These are phyloP conservation scores for Neomorphus geoffroyi DNA, from an alignment of 2,797 vertebrate genomes.

Conservation along the genomic window DNA sequence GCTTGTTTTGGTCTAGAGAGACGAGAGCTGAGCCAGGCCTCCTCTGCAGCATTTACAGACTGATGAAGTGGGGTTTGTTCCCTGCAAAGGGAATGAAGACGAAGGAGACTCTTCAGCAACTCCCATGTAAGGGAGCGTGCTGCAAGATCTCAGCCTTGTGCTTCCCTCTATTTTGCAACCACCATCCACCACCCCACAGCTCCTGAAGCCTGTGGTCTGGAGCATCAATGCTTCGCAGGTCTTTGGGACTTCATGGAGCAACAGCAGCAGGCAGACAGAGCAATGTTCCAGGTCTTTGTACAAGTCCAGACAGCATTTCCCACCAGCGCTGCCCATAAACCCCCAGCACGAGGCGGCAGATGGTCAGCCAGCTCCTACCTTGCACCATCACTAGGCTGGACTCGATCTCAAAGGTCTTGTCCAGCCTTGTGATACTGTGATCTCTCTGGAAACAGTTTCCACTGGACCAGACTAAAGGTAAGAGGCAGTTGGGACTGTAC, in stretches of 20 bases:
- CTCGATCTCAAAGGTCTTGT: too few species aligned
- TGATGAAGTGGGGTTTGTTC: not conserved
- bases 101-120: not conserved
- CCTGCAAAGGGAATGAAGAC: not conserved
- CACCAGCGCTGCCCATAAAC: not conserved
- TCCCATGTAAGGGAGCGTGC: rapidly evolving
- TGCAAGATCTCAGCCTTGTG: not conserved
- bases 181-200: not conserved
- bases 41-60: not conserved
- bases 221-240: rapidly evolving
- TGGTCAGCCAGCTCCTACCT: not conserved
- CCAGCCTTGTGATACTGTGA: too few species aligned
- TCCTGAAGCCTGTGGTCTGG: not conserved
- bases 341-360: not conserved
- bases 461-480: not conserved
- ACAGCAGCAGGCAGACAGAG: not conserved
- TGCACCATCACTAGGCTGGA: too few species aligned
- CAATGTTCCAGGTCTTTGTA: not conserved
- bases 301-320: not conserved
- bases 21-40: not conserved
- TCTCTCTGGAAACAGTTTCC: not conserved
- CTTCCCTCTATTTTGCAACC: not conserved
- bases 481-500: not conserved
- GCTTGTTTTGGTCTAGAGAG: not conserved
- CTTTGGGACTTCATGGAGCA: not conserved